Percentiles rank a stretch among this genome's conserved stretches.
These are phyloP conservation scores for Lasius fuliginosus DNA, from an alignment of 2,888 invertebrate species.

Conservation along the genomic window DNA sequence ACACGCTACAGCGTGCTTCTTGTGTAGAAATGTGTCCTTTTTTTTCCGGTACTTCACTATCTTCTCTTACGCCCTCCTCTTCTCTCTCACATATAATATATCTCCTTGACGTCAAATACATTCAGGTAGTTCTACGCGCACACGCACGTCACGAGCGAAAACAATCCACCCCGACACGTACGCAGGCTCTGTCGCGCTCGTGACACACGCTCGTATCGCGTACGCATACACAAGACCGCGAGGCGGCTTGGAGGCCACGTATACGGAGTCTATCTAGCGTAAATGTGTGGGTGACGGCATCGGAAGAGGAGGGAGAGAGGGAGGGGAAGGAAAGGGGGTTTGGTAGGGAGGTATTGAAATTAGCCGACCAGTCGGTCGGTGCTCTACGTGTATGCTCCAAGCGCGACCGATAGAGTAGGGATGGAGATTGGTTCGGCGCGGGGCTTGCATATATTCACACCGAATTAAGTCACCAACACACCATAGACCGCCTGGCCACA, in stretches of 20 bases:
- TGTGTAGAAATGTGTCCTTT: slow-evolving; percentile 64
- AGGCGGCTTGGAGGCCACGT: slow-evolving; percentile 14
- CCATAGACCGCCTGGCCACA: slow-evolving; percentile 71
- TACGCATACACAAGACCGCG: slow-evolving; percentile 8
- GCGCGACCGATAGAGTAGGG: slow-evolving; percentile 63
- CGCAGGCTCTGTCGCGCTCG: slow-evolving; percentile 62
- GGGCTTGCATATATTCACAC: slow-evolving; percentile 83
- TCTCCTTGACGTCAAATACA: slow-evolving; percentile 70
- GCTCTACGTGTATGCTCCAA: slow-evolving; percentile 64
- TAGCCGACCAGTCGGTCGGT: slow-evolving; percentile 79
- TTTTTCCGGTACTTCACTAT: slow-evolving; percentile 47
- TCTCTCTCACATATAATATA: background rate
- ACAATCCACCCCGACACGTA: slow-evolving; percentile 70
- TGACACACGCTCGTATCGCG: background rate
- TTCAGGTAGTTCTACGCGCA: slow-evolving; percentile 70
- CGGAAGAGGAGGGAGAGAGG: background rate
- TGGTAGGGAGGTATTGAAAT: slow-evolving; percentile 82
- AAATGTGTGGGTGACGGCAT: slow-evolving; percentile 37
- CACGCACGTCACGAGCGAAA: slow-evolving; percentile 70
- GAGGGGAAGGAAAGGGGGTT: background rate
- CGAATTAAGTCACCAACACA: slow-evolving; percentile 84
- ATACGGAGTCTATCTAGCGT: slow-evolving; percentile 14
- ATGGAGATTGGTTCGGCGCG: slow-evolving; percentile 74
- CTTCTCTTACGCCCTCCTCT: background rate
- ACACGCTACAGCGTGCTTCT: slow-evolving; percentile 70